Evolutionary conservation across 2,888 invertebrate species (phyloP), one percentile per base, ranked within the genome.

Genomic region (Volucella inanis): DNA sequence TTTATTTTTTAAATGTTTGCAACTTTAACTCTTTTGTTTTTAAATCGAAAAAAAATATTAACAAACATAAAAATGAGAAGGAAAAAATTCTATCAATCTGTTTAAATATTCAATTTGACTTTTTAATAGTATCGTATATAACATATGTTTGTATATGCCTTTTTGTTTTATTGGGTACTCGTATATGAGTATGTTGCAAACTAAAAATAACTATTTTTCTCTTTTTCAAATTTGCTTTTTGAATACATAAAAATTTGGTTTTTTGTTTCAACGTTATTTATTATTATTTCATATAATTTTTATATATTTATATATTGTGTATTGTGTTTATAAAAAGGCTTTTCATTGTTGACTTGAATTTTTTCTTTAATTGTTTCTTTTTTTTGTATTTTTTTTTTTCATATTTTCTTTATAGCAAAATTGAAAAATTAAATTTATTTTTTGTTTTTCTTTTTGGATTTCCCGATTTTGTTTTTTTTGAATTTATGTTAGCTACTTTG

Each of bases 281-380:
- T 64, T 54, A 55, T 52, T 65, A 52, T 50, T 67, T n/a, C n/a
- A n/a, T n/a, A n/a, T 76, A 68, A 72, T 55, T 62, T 57, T 50
- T 80, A 68, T 76, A 52, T 62, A 39, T 47, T 59, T 62, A 39
- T 55, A 61, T 64, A 55, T 43, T 72, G 68, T 76, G 62, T 50
- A 68, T 76, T 62, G 71, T 75, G 57, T 76, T 77, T 81, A 72
- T 72, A 72, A 70, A 85, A 85, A 85, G 85, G 85, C 81, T 85
- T 38, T 59, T 64, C 43, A 61, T 76, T 71, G 71, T 77, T 82
- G 62, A 50, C 38, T 74, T 80, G 59, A 72, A 79, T 65, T 50
- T 68, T 62, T 49, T 45, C 50, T 41, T 50, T 50, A 57, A 4
- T 38, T 39, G n/a, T 14, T 9, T 15, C 11, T 54, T 22, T 54